phyloP scores from a whole-genome alignment of 2,113 vertebrate species.

The Toxotes chatareus region DNA sequence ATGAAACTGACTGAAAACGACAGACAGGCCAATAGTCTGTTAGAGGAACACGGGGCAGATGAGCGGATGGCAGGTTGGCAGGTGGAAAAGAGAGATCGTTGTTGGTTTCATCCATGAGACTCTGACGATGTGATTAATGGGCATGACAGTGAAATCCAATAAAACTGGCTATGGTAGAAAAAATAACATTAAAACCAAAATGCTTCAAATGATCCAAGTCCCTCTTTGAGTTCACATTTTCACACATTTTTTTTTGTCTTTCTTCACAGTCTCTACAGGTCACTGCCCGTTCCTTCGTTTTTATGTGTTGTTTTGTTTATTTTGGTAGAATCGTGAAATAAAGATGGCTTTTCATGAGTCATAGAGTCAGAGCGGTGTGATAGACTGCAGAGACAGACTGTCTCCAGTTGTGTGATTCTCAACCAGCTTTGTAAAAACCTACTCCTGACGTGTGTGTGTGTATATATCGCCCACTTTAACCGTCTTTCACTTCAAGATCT shows the following conservation, averaged over 20 bases:
- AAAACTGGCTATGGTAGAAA: neutral
- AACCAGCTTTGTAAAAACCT: conserved; percentile 12
- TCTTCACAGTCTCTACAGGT: neutral
- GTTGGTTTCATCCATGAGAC: neutral
- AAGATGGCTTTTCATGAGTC: conserved; percentile 38
- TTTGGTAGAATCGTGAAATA: conserved; percentile 11
- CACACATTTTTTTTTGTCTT: neutral
- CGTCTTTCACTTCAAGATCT: conserved; percentile 18
- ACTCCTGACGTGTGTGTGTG: neutral
- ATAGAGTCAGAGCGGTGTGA: conserved; percentile 13
- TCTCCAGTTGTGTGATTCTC: conserved; percentile 8
- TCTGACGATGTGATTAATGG: neutral
- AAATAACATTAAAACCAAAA: neutral
- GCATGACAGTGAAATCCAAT: neutral
- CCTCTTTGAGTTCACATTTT: neutral
- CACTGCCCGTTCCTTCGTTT: conserved; percentile 10
- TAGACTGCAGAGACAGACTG: conserved; percentile 18
- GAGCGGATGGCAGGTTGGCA: neutral
- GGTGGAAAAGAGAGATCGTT: neutral
- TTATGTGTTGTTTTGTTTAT: conserved; percentile 3
- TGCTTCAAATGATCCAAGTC: too few species aligned
- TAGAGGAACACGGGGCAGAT: neutral
- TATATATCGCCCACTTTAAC: conserved; percentile 5
- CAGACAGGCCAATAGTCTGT: neutral
- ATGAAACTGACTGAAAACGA: conserved; percentile 16